phyloP scores from a whole-genome alignment of 53 echinoderm and acorn worm genomes.

The Actinopyga echinites region DNA sequence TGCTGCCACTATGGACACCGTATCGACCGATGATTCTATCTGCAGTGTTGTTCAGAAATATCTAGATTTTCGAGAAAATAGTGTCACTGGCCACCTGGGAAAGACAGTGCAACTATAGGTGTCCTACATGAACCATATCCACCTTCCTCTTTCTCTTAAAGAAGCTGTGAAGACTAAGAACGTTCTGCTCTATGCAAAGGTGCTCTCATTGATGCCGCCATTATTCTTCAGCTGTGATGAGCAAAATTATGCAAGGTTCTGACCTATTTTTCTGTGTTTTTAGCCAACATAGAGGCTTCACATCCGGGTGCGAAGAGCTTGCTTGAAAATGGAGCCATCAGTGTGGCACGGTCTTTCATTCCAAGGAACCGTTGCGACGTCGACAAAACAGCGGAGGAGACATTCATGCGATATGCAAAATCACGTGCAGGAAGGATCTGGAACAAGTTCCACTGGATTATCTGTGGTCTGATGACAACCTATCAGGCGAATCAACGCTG shows the following conservation, averaged over 20 bases:
- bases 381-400: neutral
- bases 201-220: neutral
- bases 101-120: neutral
- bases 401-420: neutral
- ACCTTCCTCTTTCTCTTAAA: neutral
- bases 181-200: neutral
- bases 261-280: neutral
- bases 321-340: neutral
- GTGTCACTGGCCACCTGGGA: too few relatives aligned
- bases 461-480: neutral
- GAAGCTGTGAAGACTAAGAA: slow-evolving; percentile 10
- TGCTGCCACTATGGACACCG: neutral
- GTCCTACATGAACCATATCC: slow-evolving; percentile 4
- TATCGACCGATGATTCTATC: neutral
- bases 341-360: neutral
- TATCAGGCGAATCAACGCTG: neutral
- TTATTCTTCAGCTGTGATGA: neutral
- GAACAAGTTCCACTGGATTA: neutral
- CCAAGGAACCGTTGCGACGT: neutral
- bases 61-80: neutral
- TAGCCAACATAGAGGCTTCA: neutral
- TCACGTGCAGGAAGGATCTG: neutral
- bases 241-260: neutral
- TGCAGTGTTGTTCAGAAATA: neutral
- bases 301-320: neutral